Base-by-base conservation (phyloP, 2,113 vertebrate species). In the Chelonoidis abingdonii region DNA sequence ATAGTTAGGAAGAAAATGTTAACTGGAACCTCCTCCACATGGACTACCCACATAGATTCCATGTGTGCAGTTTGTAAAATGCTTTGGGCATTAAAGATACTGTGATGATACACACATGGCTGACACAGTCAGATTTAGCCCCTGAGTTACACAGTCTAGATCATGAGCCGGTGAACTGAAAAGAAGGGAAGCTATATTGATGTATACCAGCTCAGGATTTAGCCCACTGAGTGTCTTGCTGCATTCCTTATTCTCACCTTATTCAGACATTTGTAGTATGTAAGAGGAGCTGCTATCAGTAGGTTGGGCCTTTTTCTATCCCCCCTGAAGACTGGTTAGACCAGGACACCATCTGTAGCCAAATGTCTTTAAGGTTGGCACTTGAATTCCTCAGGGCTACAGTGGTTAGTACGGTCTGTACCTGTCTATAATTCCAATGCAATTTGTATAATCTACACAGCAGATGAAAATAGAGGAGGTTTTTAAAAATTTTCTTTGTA, bases 11-110 rank as follows among this genome's bases (percentile, higher is more conserved):
- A 93, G 96, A 96, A 97, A 95, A 97, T 65, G 72, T 84, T 57
- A 84, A 72, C 57, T 6, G 94, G 87, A 96, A 93, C 95, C 96
- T 97, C 96, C 95, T 95, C 93, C 93, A 94, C 96, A 97, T 65
- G 49, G 38, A 87, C 97, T 95, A 54, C 96, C 96, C 94, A 96
- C 95, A 89, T 95, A 96, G 81, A 86, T 83, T 81, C 93, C 90
- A 94, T 93, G 93, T 94, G 93, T 93, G 94, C 86, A 95, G 80
- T 90, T 59, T 95, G 94, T 93, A 93, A 94, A 94, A 91, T 86
- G 93, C 62, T 79, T 97, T 44, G 50, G 80, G 93, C 93, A 90
- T 92, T 83, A 80, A 91, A 85, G 59, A 94, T 62, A 53, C 75
- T 9, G 1, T 91, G 94, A 88, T 90, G 83, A 81, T 16, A 17